Evolutionary conservation across 2,888 invertebrate species (phyloP).

Genomic region (Drosophila trichaetosa): DNA sequence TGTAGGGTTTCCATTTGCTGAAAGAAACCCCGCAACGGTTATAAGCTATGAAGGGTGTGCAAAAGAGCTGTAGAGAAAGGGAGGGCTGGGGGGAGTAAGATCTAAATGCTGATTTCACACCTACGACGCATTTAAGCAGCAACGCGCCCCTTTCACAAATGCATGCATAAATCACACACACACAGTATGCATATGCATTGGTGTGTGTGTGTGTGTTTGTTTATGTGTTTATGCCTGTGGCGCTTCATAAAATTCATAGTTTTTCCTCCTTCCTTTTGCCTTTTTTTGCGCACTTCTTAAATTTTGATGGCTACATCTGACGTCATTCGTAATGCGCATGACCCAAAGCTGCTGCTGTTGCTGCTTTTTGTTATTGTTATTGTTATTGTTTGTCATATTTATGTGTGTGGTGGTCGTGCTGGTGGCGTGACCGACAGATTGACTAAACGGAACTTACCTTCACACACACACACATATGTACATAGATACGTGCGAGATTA

Average conservation of each 20-base stretch:
- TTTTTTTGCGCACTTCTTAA: constrained; percentile 76
- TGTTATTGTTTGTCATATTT: constrained; percentile 55
- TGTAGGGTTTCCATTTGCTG: constrained; percentile 59
- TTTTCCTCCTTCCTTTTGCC: constrained; percentile 35
- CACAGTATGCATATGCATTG: constrained; percentile 25
- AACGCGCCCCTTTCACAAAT: constrained; percentile 28
- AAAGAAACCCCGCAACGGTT: constrained; percentile 64
- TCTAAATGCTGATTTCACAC: constrained; percentile 58
- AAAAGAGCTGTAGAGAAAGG: not conserved
- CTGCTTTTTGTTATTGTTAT: constrained; percentile 32
- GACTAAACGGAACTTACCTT: constrained; percentile 73
- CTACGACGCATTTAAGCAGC: constrained; percentile 54
- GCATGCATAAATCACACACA: constrained; percentile 60
- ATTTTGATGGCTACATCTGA: constrained; percentile 74
- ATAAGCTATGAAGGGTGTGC: constrained; percentile 24
- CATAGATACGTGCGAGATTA: constrained; percentile 36
- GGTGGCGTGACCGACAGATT: constrained; percentile 79
- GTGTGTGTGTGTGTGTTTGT: constrained; percentile 8
- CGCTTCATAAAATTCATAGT: constrained; percentile 61
- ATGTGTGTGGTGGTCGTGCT: constrained; percentile 34
- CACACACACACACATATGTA: constrained; percentile 39
- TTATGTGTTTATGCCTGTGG: constrained; percentile 35
- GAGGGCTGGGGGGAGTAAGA: not conserved
- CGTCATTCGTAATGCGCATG: constrained; percentile 77
- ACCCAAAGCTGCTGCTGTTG: constrained; percentile 59